phyloP scores from a whole-genome alignment of 2,888 invertebrate species.

The Schrankia costaestrigalis region DNA sequence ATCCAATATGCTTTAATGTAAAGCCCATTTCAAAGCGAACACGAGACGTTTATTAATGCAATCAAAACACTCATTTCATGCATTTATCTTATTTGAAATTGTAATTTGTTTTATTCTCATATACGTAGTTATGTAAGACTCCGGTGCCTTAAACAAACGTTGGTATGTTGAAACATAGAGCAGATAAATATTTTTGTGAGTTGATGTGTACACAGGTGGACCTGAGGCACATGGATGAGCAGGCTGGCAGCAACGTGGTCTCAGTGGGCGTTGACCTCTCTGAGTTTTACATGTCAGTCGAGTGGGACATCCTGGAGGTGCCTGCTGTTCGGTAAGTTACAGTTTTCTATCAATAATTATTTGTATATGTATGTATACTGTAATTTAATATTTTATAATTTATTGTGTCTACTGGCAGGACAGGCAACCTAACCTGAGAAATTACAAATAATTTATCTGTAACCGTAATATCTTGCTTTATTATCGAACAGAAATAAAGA shows the following conservation, averaged over 20 bases:
- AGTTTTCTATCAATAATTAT: not conserved
- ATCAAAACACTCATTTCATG: constrained; percentile 16
- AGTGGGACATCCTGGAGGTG: constrained; percentile 99
- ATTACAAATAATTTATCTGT: too few species aligned
- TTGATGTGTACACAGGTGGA: constrained; percentile 86
- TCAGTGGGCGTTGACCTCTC: constrained; percentile 97
- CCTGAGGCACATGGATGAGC: constrained; percentile 94
- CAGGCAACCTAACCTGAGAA: too few species aligned
- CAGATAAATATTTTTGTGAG: constrained; percentile 34
- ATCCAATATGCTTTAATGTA: constrained; percentile 11
- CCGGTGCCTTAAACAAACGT: constrained; percentile 22
- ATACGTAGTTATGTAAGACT: constrained; percentile 9
- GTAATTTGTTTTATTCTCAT: constrained; percentile 13
- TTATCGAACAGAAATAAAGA: too few species aligned
- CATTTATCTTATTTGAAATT: constrained; percentile 19
- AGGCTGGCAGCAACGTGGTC: constrained; percentile 92
- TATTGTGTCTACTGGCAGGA: too few species aligned
- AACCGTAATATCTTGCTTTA: too few species aligned
- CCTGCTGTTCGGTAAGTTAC: constrained; percentile 91
- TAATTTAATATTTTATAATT: too few species aligned
- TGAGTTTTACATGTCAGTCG: constrained; percentile 99
- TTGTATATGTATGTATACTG: too few species aligned
- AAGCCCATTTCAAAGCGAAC: constrained; percentile 7
- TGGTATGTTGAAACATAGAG: constrained; percentile 8
- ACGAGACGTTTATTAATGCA: constrained; percentile 14